A percentile compares a stretch with the other conserved stretches of the same genome.
Evolutionary conservation across 2,888 invertebrate genomes (phyloP).

Genomic region (Diarsia brunnea): DNA sequence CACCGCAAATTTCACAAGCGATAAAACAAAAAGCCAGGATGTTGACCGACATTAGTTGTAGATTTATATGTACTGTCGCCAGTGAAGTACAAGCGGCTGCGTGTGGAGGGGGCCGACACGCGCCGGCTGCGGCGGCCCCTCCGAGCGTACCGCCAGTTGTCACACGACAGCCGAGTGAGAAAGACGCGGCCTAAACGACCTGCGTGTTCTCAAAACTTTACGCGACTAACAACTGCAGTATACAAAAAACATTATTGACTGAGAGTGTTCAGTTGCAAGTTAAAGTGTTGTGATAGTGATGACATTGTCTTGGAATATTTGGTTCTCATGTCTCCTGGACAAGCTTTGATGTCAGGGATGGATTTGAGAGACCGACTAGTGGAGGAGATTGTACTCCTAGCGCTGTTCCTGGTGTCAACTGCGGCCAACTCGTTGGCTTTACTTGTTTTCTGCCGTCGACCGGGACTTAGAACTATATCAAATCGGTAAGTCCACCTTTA

Average conservation of each 20-base stretch:
- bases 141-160: slow-evolving; percentile 80
- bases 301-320: slow-evolving; percentile 85
- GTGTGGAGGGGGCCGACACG: slow-evolving; percentile 76
- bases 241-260: slow-evolving; percentile 76
- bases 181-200: slow-evolving; percentile 87
- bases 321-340: slow-evolving; percentile 86
- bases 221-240: slow-evolving; percentile 88
- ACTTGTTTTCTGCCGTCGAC: slow-evolving; percentile 93
- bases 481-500: slow-evolving; percentile 91
- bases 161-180: slow-evolving; percentile 85
- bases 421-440: slow-evolving; percentile 94
- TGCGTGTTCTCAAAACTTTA: slow-evolving; percentile 89
- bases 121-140: slow-evolving; percentile 68
- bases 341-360: slow-evolving; percentile 88
- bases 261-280: slow-evolving; percentile 87
- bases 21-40: slow-evolving; percentile 70
- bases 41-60: slow-evolving; percentile 71
- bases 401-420: slow-evolving; percentile 92
- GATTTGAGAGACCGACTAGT: slow-evolving; percentile 86
- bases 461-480: slow-evolving; percentile 94
- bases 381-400: slow-evolving; percentile 88
- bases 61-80: slow-evolving; percentile 68
- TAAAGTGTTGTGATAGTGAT: slow-evolving; percentile 86
- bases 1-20: slow-evolving; percentile 65
- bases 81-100: slow-evolving; percentile 57